Conservation (phyloP, 2,888 invertebrate species). For the Sphecodes monilicornis region DNA sequence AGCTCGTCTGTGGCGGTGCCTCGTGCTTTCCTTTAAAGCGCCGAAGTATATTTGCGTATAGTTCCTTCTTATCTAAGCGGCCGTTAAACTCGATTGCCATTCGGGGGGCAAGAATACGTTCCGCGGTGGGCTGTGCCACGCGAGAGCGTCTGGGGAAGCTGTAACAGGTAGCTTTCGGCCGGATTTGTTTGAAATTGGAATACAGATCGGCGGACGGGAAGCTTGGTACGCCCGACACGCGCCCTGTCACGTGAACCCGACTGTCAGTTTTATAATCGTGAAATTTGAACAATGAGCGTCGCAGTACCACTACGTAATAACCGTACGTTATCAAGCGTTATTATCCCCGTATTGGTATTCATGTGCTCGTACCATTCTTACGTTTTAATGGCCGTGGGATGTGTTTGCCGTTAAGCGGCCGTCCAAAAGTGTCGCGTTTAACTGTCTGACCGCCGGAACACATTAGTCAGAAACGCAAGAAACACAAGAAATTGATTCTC, state of each 20-base stretch:
- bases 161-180: slow-evolving; percentile 60
- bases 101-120: slow-evolving; percentile 30
- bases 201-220: slow-evolving; percentile 48
- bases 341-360: slow-evolving; percentile 61
- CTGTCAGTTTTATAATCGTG: slow-evolving; percentile 56
- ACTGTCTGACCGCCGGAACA: background rate
- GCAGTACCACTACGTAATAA: slow-evolving; percentile 43
- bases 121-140: background rate
- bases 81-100: slow-evolving; percentile 52
- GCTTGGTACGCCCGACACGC: slow-evolving; percentile 53
- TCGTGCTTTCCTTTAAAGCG: background rate
- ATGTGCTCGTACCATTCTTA: slow-evolving; percentile 41
- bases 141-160: slow-evolving; percentile 20
- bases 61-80: slow-evolving; percentile 36
- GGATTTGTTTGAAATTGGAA: slow-evolving; percentile 63
- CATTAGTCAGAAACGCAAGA: background rate
- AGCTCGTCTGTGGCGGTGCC: background rate
- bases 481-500: too few relatives aligned
- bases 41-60: slow-evolving; percentile 21
- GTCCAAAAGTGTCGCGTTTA: background rate
- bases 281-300: slow-evolving; percentile 63
- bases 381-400: slow-evolving; percentile 27
- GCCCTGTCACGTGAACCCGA: slow-evolving; percentile 46
- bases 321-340: slow-evolving; percentile 52
- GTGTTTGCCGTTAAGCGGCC: slow-evolving; percentile 12